Conservation (phyloP, 2,113 vertebrate genomes). For the Benitochromis conjunctus region DNA sequence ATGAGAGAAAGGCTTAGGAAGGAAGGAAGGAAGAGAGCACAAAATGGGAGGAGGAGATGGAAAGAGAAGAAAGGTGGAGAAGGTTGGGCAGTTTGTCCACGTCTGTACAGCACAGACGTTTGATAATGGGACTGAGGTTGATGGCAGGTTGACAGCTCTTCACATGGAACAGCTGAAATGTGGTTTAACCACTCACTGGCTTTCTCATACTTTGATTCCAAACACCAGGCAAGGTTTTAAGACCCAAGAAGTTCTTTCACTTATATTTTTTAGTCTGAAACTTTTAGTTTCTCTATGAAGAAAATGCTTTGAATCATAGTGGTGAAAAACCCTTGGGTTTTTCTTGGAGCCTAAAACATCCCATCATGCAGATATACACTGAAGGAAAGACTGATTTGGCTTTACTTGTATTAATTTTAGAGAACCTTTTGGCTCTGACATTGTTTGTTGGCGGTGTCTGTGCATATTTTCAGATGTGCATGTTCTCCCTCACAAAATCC, state of each 20-base stretch:
- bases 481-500: slow-evolving; percentile 19
- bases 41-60: slow-evolving; percentile 40
- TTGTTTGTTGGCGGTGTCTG: slow-evolving; percentile 30
- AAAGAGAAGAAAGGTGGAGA: slow-evolving; percentile 49
- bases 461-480: slow-evolving; percentile 41
- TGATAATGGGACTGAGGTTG: slow-evolving; percentile 58
- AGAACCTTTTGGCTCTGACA: slow-evolving; percentile 8
- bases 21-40: slow-evolving; percentile 17
- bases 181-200: slow-evolving; percentile 37
- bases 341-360: background rate
- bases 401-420: background rate
- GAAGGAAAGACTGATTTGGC: background rate
- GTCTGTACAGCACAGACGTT: slow-evolving; percentile 44
- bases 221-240: background rate
- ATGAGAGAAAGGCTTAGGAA: background rate
- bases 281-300: background rate
- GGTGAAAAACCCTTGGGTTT: background rate
- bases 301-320: background rate
- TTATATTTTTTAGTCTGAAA: background rate
- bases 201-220: slow-evolving; percentile 18
- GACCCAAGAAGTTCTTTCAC: slow-evolving; percentile 18
- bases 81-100: slow-evolving; percentile 42
- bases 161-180: slow-evolving; percentile 56
- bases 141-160: slow-evolving; percentile 48
- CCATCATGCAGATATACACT: background rate